Conservation (phyloP, 1,140 invertebrate genomes). For the Linepithema humile region DNA sequence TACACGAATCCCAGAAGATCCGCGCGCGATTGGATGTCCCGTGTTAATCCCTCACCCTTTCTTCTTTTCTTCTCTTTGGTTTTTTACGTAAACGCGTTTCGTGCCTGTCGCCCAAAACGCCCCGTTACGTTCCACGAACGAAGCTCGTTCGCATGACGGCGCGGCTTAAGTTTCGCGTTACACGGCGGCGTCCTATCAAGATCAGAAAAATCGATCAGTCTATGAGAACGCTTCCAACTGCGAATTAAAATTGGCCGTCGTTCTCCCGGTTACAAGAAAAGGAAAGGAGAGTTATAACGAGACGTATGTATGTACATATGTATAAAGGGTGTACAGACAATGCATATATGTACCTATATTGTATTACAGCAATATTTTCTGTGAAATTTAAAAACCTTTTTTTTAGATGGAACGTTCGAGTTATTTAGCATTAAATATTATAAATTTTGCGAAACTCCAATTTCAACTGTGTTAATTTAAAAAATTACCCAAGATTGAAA, state of each 20-base stretch:
- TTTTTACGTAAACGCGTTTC: constrained; percentile 47
- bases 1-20: constrained; percentile 33
- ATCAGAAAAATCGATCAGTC: constrained; percentile 58
- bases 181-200: constrained; percentile 55
- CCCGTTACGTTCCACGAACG: constrained; percentile 50
- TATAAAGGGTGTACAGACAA: neutral
- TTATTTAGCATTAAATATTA: neutral
- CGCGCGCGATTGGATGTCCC: constrained; percentile 31
- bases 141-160: constrained; percentile 55
- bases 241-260: constrained; percentile 40
- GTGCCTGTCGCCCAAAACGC: constrained; percentile 55
- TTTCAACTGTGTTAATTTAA: neutral
- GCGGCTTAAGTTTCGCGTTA: constrained; percentile 70
- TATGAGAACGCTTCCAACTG: constrained; percentile 42
- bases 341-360: neutral
- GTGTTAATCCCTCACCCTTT: constrained; percentile 37
- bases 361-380: too few relatives aligned
- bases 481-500: neutral
- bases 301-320: too few relatives aligned
- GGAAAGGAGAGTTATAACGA: neutral
- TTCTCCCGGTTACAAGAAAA: neutral
- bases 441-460: neutral
- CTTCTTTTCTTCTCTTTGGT: neutral
- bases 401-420: neutral
- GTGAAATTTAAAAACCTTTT: neutral